Base-by-base conservation (phyloP, 2,113 vertebrate species). In the Alosa alosa region DNA sequence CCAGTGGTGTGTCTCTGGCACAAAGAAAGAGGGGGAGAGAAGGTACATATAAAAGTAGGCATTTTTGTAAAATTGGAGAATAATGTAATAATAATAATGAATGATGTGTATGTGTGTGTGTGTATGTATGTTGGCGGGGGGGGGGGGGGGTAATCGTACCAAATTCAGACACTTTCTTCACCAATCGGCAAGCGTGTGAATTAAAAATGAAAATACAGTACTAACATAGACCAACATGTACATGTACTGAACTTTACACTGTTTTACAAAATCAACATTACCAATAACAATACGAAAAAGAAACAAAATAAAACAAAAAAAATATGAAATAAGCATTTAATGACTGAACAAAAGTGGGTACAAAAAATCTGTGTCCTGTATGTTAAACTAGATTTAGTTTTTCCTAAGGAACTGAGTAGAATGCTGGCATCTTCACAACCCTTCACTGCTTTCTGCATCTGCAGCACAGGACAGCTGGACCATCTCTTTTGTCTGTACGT, bases 221-320 rank as follows among this genome's bases (percentile, higher is more conserved):
- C 88, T 31, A 90, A 89, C 88, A 87, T 41, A 89, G 88, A 87
- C 85, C 90, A 87, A 89, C 84, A 84, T 87, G 84, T 75, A 88
- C 85, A 85, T 93, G 87, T 90, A 92, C 91, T 91, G 78, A 84
- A 50, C 57, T 89, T 84, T 89, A 92, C 87, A 90, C 84, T 46
- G 85, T 87, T 90, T 84, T 81, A 83, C 47, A 87, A 85, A 89
- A 83, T 45, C 49, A 89, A 49, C 88, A 85, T 87, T 81, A 83
- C 84, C 72, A 86, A 84, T 46, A 89, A 49, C 88, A 85, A 88
- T 81, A 83, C 84, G 81, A 86, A 84, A 83, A 90, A 84, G 47
- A 49, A 75, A 88, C 86, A 88, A 78, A 83, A 64, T 22, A 83
- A 25, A 52, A 89, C 81, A 41, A 90, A 86, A 78, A 20, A 86